phyloP scores from a whole-genome alignment of 2,113 vertebrate genomes.

The Ursus arctos region DNA sequence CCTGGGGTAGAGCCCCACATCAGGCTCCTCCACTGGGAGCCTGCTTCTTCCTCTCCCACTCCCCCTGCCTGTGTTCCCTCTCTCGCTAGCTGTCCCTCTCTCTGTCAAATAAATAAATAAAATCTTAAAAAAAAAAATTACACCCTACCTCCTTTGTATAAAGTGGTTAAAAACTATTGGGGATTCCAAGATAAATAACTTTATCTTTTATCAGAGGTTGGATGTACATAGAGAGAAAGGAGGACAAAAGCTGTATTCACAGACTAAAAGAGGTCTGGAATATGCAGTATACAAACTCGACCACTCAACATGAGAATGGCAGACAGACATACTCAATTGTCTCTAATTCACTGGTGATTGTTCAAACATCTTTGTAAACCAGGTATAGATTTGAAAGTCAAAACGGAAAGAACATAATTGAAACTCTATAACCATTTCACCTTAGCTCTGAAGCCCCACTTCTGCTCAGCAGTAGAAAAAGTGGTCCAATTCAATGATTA shows the following conservation, averaged over 20 bases:
- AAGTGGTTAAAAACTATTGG: conserved; percentile 2
- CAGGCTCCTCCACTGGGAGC: too few species aligned
- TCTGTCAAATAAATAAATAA: too few species aligned
- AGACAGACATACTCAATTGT: not conserved
- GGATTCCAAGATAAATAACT: not conserved
- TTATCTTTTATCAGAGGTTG: not conserved
- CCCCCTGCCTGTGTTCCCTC: too few species aligned
- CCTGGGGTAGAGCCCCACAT: too few species aligned
- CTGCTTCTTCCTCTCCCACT: too few species aligned
- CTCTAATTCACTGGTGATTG: not conserved
- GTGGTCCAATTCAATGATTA: not conserved
- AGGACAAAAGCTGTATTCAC: not conserved
- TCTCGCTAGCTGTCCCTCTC: too few species aligned
- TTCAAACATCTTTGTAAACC: conserved; percentile 11
- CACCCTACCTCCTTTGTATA: not conserved
- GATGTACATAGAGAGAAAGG: not conserved
- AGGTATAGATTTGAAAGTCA: conserved; percentile 24
- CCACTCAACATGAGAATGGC: not conserved
- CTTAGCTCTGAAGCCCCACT: not conserved
- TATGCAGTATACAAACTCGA: not conserved
- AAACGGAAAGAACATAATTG: conserved; percentile 8
- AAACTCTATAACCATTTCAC: conserved; percentile 18
- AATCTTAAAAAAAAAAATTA: too few species aligned
- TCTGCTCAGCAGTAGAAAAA: conserved; percentile 8
- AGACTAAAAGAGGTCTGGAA: not conserved